phyloP scores from a whole-genome alignment of 1,140 invertebrate genomes.

The Paracyclopina nana region DNA sequence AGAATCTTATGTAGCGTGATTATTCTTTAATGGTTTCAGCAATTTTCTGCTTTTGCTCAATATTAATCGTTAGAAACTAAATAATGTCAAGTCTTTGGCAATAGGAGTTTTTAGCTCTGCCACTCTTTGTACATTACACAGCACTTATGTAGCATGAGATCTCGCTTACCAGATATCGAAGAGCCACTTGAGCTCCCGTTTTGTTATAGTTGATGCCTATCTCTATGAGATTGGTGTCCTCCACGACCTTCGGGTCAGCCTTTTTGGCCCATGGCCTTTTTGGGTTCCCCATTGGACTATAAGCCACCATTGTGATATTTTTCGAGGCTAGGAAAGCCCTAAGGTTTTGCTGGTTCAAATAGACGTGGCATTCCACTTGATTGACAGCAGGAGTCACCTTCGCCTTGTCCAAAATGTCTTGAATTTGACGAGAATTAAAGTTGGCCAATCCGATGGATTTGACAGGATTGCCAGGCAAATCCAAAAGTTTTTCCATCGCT shows the following conservation, averaged over 20 bases:
- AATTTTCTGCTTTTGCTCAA: no score
- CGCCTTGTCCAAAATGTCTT: constrained; percentile 38
- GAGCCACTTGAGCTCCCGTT: constrained; percentile 43
- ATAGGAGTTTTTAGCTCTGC: no score
- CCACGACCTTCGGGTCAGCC: constrained; percentile 35
- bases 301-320: constrained; percentile 49
- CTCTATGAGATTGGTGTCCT: constrained; percentile 38
- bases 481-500: constrained; percentile 55
- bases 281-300: constrained; percentile 53
- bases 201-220: constrained; percentile 46
- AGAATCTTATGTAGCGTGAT: no score
- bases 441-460: constrained; percentile 72
- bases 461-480: constrained; percentile 44
- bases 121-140: no score
- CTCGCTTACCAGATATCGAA: constrained; percentile 42
- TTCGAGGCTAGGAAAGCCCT: constrained; percentile 44
- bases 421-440: constrained; percentile 63
- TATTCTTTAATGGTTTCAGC: no score
- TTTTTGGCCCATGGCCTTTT: constrained; percentile 43
- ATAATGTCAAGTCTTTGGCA: no score
- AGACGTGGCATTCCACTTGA: constrained; percentile 63
- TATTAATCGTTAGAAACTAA: no score
- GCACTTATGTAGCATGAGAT: no score
- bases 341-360: constrained; percentile 53
- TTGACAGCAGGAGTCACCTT: constrained; percentile 26